Evolutionary conservation across 2,113 vertebrate species (phyloP), one percentile per base, ranked within the genome.

Genomic region (Edolisoma coerulescens): DNA sequence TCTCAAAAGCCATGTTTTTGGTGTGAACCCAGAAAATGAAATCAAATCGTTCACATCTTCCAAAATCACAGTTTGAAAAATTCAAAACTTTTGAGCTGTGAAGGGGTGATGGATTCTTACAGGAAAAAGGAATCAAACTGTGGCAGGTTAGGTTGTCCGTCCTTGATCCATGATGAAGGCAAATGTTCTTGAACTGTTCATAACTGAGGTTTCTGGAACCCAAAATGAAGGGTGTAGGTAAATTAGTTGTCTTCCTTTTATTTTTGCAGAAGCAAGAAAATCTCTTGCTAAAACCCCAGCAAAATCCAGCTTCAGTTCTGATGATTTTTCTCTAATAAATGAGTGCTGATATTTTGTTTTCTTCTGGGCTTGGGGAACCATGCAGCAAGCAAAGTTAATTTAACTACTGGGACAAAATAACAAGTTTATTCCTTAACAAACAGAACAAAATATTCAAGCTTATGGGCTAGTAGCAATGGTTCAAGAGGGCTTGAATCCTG

Each of bases 401-500:
- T 90, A 89, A 84, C 76, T 89, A 75, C 90, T 71, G 53, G 80
- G 57, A 82, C 41, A 87, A 93, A 97, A 92, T 89, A 92, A 45
- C 76, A 92, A 92, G 23, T 74, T 90, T 91, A 94, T 96, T 92
- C 88, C 90, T 87, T 64, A 89, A 88, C 45, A 93, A 96, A 86
- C 44, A 90, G 67, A 96, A 11, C 45, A 78, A 81, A 88, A 60
- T 64, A 93, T 75, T 93, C 68, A 78, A 91, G 44, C 80, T 93
- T 87, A 59, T 64, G 73, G 73, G 75, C 47, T 84, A 44, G 56
- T 64, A 93, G 93, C 90, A 87, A 24, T 87, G 77, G 96, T 92
- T 97, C 95, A 94, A 92, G 52, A 94, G 86, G 93, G 75, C 83
- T 88, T 78, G 76, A 93, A 87, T 94, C 76, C 69, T 90, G 64